phyloP scores from a whole-genome alignment of 2,888 invertebrate species.

The Lycaena phlaeas region DNA sequence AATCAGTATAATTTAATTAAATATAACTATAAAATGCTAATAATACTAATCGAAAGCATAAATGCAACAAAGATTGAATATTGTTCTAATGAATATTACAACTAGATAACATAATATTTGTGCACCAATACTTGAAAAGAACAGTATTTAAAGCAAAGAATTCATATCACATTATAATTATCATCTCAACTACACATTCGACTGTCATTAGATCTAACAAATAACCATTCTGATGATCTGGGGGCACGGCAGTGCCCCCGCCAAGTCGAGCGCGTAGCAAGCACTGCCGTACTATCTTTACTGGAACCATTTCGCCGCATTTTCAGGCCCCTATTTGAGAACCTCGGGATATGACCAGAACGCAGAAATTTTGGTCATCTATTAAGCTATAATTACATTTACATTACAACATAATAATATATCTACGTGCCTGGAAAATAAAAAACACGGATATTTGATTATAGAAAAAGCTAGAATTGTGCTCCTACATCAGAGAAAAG shows the following conservation, averaged over 20 bases:
- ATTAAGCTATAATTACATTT: neutral
- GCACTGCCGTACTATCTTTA: too few relatives aligned
- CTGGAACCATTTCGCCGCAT: too few relatives aligned
- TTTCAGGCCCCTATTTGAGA: too few relatives aligned
- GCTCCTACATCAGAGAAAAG: slow-evolving; percentile 2
- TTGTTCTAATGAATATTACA: neutral
- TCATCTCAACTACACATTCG: slow-evolving; percentile 4
- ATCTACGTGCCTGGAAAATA: neutral
- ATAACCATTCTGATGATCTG: neutral
- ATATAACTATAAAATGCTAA: neutral
- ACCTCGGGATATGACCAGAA: too few relatives aligned
- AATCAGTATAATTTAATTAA: neutral
- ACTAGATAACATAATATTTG: slow-evolving; percentile 14
- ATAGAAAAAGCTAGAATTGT: slow-evolving; percentile 9
- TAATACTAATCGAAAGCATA: slow-evolving; percentile 7
- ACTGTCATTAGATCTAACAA: neutral
- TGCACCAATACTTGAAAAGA: slow-evolving; percentile 14
- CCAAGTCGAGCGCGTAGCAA: too few relatives aligned
- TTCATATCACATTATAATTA: slow-evolving; percentile 7
- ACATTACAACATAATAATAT: neutral
- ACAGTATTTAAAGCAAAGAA: slow-evolving; percentile 1
- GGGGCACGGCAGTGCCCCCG: too few relatives aligned
- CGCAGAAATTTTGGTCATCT: too few relatives aligned
- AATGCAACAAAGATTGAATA: slow-evolving; percentile 18
- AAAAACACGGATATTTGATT: neutral